Percentiles rank a stretch among this genome's conserved stretches.
Evolutionary conservation across 2,797 vertebrate genomes (phyloP).

Genomic region (Alauda arvensis): DNA sequence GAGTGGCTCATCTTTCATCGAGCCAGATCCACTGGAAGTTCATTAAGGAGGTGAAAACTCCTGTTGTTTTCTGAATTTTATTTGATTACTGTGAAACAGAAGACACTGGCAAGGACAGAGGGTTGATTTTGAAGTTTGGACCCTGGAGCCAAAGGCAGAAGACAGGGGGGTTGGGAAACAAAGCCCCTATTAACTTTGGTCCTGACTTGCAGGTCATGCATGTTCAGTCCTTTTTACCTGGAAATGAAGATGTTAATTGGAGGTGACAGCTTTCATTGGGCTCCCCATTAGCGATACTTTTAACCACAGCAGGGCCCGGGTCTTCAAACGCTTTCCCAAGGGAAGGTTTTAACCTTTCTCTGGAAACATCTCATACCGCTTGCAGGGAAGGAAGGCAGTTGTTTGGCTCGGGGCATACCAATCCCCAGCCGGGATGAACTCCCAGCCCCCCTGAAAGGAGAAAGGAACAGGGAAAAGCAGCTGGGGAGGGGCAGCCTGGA

Average conservation of each 20-base stretch:
- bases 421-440: accelerated
- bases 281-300: slow-evolving; percentile 40
- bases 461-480: neutral
- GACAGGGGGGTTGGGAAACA: neutral
- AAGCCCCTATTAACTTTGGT: slow-evolving; percentile 37
- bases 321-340: slow-evolving; percentile 39
- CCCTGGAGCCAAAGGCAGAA: neutral
- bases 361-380: slow-evolving; percentile 2
- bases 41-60: slow-evolving; percentile 20
- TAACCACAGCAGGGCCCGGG: slow-evolving; percentile 7
- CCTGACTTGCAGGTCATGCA: slow-evolving; percentile 10
- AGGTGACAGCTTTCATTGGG: slow-evolving; percentile 35
- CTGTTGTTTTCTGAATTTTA: neutral
- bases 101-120: neutral
- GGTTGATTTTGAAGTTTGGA: neutral
- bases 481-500: neutral
- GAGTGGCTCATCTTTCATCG: neutral
- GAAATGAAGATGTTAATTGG: slow-evolving; percentile 58
- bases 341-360: slow-evolving; percentile 48
- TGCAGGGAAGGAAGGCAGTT: neutral
- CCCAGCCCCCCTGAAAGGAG: neutral
- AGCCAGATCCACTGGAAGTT: neutral
- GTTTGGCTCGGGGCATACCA: accelerated
- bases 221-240: slow-evolving; percentile 35
- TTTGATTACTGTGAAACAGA: slow-evolving; percentile 22